Evolutionary conservation across 2,888 invertebrate species (phyloP), one percentile per base, ranked within the genome.

Genomic region (Rhagophthalmus giganteus): DNA sequence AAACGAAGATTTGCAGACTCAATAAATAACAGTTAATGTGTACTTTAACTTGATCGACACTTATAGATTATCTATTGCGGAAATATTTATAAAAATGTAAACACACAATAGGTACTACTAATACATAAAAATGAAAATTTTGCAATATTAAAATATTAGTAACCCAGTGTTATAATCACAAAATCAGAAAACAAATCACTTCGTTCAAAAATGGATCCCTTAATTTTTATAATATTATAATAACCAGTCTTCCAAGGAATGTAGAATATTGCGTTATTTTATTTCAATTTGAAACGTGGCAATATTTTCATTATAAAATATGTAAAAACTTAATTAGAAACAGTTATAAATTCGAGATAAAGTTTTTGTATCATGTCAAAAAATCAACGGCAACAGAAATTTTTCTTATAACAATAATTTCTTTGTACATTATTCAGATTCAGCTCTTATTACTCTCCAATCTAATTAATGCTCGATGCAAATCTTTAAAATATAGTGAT

Each of bases 81-180:
- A 47, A 48, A 33, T 53, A 39, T 42, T 42, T 47, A 44, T 48
- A 53, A 42, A 48, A 48, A 48, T 48, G 48, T 38, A 48, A 48
- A 48, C 48, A 53, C 42, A 42, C 34, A 53, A 42, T 48, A 52
- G 32, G 45, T 37, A 33, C 45, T 24, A 42, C 46, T 37, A 26
- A 32, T 39, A 32, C 32, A 2, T n/a, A 10, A 38, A 20, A 14
- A 24, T 26, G 39, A 28, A 12, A 37, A 45, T 32, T 42, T 15
- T 20, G 32, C 39, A 20, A 31, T 4, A 14, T 40, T 15, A 28
- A 38, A 42, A 33, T 33, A 13, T 39, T 25, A 39, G 33, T 26
- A 32, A 32, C 20, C 25, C 26, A 38, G 28, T 28, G 27, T 13
- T 25, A 37, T 31, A 15, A 20, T 39, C 30, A 32, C 27, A 37